Base-by-base conservation (phyloP, 92 coral and sea anemone species). In the Galaxea fascicularis region DNA sequence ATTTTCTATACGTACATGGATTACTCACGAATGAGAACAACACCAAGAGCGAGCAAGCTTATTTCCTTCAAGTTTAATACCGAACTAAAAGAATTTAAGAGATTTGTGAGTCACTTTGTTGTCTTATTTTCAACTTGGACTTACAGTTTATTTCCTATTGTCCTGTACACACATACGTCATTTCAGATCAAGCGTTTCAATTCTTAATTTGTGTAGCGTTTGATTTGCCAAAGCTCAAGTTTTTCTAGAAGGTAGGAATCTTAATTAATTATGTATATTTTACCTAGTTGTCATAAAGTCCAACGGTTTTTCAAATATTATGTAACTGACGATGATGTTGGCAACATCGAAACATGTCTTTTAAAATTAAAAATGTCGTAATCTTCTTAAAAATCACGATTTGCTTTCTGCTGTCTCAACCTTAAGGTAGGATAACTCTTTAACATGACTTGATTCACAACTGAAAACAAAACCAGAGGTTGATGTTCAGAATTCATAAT, bases 81-180 rank as follows among this genome's bases (percentile, higher is more conserved):
- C 26, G 41, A 56, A 52, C 81, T 29, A 54, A 30, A n/a, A 76
- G 39, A 35, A 76, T 16, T 27, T 47, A 53, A 44, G 80, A 76
- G 80, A 76, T 76, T 76, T 52, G 80, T 76, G 80, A 76, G 80
- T 76, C 80, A 76, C 12, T 76, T 52, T 76, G 68, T 76, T 76
- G 53, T 76, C 80, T 76, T 76, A 76, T 76, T 76, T 76, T 76
- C 80, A 76, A 76, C 80, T 76, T 76, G 80, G 80, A 76, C 41
- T 76, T 76, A 44, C 80, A 76, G 80, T 76, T 76, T 76, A 76
- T 76, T 76, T 76, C 53, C 67, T 76, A 52, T 44, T 53, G 66
- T 76, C 80, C 80, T 76, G 24, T 76, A 76, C 80, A 76, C 80
- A 6, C 41, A 2, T 35, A 35, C 2, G 41, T 35, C 41, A 35